phyloP scores from a whole-genome alignment of 92 coral and sea anemone species.

The Montipora capitata region DNA sequence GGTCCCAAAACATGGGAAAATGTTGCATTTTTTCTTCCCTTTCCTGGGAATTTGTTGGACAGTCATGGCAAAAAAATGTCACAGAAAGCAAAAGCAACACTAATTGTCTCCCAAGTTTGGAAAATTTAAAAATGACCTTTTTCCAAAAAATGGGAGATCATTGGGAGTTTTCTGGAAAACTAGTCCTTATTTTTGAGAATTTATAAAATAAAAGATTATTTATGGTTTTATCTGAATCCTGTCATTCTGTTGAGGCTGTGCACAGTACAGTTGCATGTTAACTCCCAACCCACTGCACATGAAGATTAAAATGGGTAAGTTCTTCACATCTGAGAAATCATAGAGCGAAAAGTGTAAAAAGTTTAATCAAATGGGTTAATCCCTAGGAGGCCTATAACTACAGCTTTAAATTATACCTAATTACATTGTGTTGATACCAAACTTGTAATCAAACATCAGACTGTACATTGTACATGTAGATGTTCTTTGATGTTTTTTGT shows the following conservation, averaged over 20 bases:
- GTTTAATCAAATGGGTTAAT: not conserved
- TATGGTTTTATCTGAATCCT: too few species aligned
- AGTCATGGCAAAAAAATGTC: not conserved
- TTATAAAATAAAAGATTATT: too few species aligned
- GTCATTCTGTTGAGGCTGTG: too few species aligned
- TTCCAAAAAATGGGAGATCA: too few species aligned
- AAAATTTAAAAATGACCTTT: too few species aligned
- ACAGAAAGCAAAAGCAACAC: not conserved
- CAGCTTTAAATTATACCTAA: not conserved
- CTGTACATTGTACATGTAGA: not conserved
- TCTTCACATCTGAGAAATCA: not conserved
- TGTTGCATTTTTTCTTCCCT: slow-evolving; percentile 2
- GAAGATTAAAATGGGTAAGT: too few species aligned
- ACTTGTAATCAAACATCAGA: slow-evolving; percentile 9
- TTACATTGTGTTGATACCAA: slow-evolving; percentile 1
- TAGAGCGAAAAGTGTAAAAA: slow-evolving; percentile 21
- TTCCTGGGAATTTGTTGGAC: slow-evolving; percentile 9
- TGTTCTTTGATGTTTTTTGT: slow-evolving; percentile 2
- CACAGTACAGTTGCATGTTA: too few species aligned
- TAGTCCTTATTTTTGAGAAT: too few species aligned
- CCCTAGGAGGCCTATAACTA: not conserved
- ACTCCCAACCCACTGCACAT: too few species aligned
- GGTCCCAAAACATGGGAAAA: slow-evolving; percentile 19
- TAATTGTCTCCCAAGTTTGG: too few species aligned
- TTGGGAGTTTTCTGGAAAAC: too few species aligned